Conservation (phyloP, 2,797 vertebrate genomes). For the Microhierax caerulescens region DNA sequence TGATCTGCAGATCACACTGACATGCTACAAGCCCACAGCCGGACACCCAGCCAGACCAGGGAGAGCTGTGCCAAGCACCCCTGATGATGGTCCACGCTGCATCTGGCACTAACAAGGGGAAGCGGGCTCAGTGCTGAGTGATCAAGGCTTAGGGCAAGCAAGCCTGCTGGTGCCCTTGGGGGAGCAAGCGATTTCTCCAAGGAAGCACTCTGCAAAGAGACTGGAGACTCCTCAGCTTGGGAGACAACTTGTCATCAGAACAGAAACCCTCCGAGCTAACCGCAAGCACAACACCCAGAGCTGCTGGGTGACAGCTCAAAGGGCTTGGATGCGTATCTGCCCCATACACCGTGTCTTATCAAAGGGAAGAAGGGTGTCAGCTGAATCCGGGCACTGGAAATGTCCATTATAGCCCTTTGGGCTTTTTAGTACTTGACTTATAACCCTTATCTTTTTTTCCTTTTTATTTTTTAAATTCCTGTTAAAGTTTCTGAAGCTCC, state of each 20-base stretch:
- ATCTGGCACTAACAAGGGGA: background rate
- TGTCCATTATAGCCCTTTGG: background rate
- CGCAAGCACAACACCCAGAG: background rate
- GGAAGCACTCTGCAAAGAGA: background rate
- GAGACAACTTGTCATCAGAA: background rate
- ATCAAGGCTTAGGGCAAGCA: background rate
- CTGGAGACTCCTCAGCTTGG: background rate
- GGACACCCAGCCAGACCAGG: background rate
- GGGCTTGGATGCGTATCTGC: background rate
- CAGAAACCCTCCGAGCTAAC: background rate
- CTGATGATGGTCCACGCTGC: background rate
- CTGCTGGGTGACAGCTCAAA: background rate
- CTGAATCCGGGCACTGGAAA: background rate
- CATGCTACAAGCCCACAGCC: background rate
- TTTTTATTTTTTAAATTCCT: fast-evolving
- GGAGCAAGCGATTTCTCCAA: background rate
- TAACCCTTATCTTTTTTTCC: background rate
- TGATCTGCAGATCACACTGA: background rate
- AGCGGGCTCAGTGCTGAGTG: background rate
- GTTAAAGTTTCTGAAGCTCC: background rate
- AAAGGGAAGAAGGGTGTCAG: background rate
- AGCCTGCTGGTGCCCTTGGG: background rate
- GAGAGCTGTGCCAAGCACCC: fast-evolving
- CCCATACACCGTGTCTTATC: background rate
- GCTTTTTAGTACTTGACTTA: background rate